Evolutionary conservation across 2,888 invertebrate genomes (phyloP).

Genomic region (Apamea crenata): DNA sequence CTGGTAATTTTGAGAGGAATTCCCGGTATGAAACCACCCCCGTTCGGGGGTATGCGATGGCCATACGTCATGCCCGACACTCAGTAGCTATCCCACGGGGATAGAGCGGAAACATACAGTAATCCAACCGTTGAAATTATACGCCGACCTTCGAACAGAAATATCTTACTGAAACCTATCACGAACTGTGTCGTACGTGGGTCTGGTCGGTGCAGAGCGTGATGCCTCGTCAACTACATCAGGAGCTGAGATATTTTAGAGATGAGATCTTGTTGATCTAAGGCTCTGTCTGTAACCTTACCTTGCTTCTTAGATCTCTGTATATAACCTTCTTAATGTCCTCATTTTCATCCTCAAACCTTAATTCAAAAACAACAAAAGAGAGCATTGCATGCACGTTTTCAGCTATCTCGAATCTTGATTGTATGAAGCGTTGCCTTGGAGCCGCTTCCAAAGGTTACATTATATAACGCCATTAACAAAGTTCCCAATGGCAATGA

Average conservation of each 20-base stretch:
- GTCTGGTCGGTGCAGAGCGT: constrained; percentile 15
- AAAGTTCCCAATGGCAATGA: constrained; percentile 69
- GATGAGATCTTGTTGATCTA: neutral
- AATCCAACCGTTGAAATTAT: constrained; percentile 69
- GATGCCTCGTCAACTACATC: constrained; percentile 14
- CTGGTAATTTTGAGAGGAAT: constrained; percentile 70
- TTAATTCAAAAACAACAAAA: constrained; percentile 42
- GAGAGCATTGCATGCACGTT: constrained; percentile 60
- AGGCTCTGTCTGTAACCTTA: constrained; percentile 17
- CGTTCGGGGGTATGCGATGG: constrained; percentile 67
- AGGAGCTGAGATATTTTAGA: neutral
- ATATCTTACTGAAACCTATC: constrained; percentile 60
- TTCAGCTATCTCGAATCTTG: constrained; percentile 61
- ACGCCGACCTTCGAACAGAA: constrained; percentile 64
- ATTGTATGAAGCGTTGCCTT: constrained; percentile 57
- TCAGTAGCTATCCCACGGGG: constrained; percentile 69
- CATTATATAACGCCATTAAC: constrained; percentile 67
- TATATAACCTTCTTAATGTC: constrained; percentile 14
- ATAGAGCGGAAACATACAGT: constrained; percentile 64
- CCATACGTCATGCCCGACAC: constrained; percentile 77
- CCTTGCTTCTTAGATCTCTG: neutral
- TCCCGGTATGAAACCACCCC: constrained; percentile 69
- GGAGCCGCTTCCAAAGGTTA: constrained; percentile 60
- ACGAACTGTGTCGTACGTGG: constrained; percentile 52
- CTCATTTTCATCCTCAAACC: constrained; percentile 30